Evolutionary conservation across 1,140 invertebrate species (phyloP), one percentile per base, ranked within the genome.

Genomic region (Leptonema lineaticorne): DNA sequence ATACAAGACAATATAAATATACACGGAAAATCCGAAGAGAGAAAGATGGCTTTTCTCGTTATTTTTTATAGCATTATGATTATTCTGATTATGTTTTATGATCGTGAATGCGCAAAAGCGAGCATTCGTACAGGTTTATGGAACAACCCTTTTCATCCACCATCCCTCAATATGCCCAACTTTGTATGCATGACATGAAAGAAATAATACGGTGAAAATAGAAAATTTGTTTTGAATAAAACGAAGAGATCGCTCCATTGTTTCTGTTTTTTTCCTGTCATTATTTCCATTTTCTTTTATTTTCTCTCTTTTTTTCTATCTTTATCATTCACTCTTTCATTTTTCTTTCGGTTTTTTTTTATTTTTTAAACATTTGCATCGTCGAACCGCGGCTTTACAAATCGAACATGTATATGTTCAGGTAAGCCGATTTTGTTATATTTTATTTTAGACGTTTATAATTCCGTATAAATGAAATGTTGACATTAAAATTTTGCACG

Each of bases 21-120:
- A n/a, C 7, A 16, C 41, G 4, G 16, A 46, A 20, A 48, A 20
- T 2, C 46, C 16, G 46, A 20, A 20, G 6, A 11, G 14, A n/a
- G 4, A 2, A 53, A 53, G 27, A 53, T 14, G 50, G 50, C 20
- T 1, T 24, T 20, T 53, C 50, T 53, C 50, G 50, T 53, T 53
- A 53, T 53, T 53, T 53, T 53, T 53, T 53, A 53, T 14, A 7
- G 4, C 50, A 24, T 24, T 53, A 26, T 53, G 46, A 48, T 53
- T 26, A 22, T 14, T 18, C 50, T 20, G 37, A n/a, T 45, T 24
- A 53, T 24, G 50, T 24, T 24, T 24, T 41, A 41, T 11, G 37
- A 16, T 5, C 50, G 18, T 22, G 50, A n/a, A 53, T 26, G n/a
- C 16, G 37, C n/a, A n/a, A 41, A 41, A 41, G 37, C 16, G 37